Conservation (phyloP, 2,113 vertebrate species). For the Atlantisia rogersi region DNA sequence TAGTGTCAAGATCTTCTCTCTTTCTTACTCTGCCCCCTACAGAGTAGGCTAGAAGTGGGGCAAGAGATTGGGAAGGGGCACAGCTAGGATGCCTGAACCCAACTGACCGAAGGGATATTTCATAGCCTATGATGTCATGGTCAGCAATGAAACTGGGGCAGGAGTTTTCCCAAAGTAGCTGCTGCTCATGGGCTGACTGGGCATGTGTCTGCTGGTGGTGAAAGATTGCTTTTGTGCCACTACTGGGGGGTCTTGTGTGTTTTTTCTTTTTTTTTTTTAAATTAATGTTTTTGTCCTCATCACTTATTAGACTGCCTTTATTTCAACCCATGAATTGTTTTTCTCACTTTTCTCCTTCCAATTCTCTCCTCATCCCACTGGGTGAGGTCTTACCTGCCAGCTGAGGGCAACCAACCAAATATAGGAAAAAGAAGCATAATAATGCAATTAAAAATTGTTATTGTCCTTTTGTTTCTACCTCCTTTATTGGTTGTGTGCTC, state of each 20-base stretch:
- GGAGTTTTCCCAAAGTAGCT: background rate
- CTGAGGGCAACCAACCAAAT: background rate
- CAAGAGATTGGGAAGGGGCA: background rate
- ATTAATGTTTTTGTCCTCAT: background rate
- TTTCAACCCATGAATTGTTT: background rate
- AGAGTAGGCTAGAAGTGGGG: background rate
- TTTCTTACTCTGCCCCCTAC: background rate
- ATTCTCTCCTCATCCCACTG: background rate
- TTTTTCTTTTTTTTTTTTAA: background rate
- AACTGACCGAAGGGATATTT: background rate
- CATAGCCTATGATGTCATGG: background rate
- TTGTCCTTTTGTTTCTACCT: background rate
- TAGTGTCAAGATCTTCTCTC: background rate
- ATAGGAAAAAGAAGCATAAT: background rate
- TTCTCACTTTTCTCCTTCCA: background rate
- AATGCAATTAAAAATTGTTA: background rate
- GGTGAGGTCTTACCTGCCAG: background rate
- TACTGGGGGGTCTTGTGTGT: background rate
- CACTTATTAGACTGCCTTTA: background rate
- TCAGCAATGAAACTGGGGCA: background rate
- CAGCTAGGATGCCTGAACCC: background rate
- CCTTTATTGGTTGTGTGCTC: background rate
- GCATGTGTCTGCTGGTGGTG: background rate
- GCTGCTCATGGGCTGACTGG: background rate
- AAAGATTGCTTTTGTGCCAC: background rate